A percentile compares a stretch with the other conserved stretches of the same genome.
Evolutionary conservation across 2,888 invertebrate genomes (phyloP).

Genomic region (Sepioteuthis lessoniana): DNA sequence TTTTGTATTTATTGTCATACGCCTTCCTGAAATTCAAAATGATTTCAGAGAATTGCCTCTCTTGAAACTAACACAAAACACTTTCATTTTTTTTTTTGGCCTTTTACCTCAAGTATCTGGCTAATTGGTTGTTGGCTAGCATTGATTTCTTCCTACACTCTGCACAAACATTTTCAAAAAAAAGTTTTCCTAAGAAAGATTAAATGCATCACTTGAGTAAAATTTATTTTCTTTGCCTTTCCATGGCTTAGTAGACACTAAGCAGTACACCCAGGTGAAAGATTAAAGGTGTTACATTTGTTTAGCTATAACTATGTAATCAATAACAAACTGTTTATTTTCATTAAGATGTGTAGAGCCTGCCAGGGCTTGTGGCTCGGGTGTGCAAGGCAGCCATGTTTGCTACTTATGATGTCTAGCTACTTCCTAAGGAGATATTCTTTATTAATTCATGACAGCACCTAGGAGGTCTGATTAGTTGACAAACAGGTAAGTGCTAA

Average conservation of each 20-base stretch:
- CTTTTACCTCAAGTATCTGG: neutral
- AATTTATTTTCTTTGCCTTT: constrained; percentile 1
- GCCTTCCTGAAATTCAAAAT: neutral
- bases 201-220: neutral
- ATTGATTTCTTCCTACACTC: neutral
- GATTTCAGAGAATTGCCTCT: neutral
- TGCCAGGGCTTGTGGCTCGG: neutral
- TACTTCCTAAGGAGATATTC: neutral
- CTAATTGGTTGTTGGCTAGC: neutral
- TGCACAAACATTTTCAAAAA: neutral
- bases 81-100: no score
- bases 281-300: neutral
- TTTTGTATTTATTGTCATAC: neutral
- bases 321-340: neutral
- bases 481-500: neutral
- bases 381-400: neutral
- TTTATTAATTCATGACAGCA: neutral
- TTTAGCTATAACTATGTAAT: neutral
- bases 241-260: neutral
- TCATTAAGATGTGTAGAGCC: neutral
- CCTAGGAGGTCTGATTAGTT: neutral
- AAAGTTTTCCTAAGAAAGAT: constrained; percentile 14
- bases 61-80: neutral
- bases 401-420: neutral
- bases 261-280: neutral